These are phyloP conservation scores for Stegana nigrithorax DNA, from an alignment of 2,888 invertebrate species.

Conservation along the genomic window DNA sequence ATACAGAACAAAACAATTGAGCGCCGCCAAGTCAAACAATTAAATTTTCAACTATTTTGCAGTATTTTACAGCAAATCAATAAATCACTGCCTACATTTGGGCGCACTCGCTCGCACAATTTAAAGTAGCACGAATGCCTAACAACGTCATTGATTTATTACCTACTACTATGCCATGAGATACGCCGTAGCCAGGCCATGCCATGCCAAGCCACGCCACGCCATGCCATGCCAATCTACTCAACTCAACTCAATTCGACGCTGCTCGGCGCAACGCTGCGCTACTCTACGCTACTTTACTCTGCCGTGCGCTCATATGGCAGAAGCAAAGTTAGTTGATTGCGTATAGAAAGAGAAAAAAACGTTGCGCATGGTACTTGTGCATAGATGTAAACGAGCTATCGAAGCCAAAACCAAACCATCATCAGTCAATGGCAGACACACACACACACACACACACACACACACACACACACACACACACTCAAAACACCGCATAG, in stretches of 20 bases:
- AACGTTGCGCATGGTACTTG: slow-evolving; percentile 1
- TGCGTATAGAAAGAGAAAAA: neutral
- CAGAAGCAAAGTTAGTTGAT: slow-evolving; percentile 1
- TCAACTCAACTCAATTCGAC: no score
- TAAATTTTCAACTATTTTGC: slow-evolving; percentile 1
- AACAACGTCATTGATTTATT: slow-evolving; percentile 43
- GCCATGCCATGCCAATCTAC: no score
- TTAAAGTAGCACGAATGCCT: slow-evolving; percentile 5
- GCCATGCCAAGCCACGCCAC: no score
- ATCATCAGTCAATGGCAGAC: slow-evolving; percentile 51
- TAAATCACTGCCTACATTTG: slow-evolving; percentile 38
- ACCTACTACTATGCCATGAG: no score
- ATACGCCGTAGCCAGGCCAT: no score
- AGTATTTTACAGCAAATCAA: slow-evolving; percentile 13
- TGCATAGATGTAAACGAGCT: slow-evolving; percentile 12
- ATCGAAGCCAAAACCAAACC: slow-evolving; percentile 38
- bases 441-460: slow-evolving; percentile 31
- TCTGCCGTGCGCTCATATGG: no score
- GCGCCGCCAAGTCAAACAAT: neutral
- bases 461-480: neutral
- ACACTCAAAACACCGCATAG: no score
- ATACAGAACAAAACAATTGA: neutral
- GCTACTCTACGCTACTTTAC: no score
- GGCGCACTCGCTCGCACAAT: slow-evolving; percentile 7
- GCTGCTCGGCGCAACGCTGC: no score